Conservation (phyloP, 2,888 invertebrate species). For the Odontocolon sp. region DNA sequence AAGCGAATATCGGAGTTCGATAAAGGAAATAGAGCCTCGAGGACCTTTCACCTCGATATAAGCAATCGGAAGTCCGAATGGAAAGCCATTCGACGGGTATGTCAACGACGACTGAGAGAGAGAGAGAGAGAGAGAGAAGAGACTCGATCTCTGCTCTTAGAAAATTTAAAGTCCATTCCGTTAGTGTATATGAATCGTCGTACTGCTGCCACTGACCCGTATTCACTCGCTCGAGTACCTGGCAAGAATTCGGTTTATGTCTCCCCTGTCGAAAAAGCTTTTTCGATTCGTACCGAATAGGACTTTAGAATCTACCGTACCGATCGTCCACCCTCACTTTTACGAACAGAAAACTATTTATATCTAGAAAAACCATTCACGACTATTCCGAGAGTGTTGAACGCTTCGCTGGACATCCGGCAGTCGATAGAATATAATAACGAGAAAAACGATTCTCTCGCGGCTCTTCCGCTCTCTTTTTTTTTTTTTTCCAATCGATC, state of each 20-base stretch:
- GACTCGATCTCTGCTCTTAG: conserved; percentile 24
- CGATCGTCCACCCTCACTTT: background rate
- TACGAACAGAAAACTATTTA: conserved; percentile 28
- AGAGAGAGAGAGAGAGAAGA: background rate
- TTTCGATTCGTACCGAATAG: conserved; percentile 14
- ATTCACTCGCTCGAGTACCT: conserved; percentile 11
- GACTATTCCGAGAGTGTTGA: conserved; percentile 21
- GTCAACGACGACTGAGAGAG: conserved; percentile 25
- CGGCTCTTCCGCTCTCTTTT: conserved; percentile 10
- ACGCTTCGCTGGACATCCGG: conserved; percentile 2
- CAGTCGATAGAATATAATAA: conserved; percentile 31
- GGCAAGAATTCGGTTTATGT: conserved; percentile 42
- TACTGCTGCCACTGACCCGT: background rate
- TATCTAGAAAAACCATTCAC: conserved; percentile 28
- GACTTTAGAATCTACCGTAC: conserved; percentile 13
- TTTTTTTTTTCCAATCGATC: conserved; percentile 38
- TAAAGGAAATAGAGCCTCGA: conserved; percentile 73
- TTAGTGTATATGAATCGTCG: conserved; percentile 6
- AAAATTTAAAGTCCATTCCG: conserved; percentile 48
- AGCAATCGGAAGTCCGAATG: conserved; percentile 67
- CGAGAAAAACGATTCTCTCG: conserved; percentile 30
- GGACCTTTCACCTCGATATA: conserved; percentile 68
- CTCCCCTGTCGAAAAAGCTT: conserved; percentile 25
- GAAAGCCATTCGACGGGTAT: conserved; percentile 52
- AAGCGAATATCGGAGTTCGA: conserved; percentile 74